Conservation (phyloP, 2,797 vertebrate species). For the Acipenser oxyrinchus region DNA sequence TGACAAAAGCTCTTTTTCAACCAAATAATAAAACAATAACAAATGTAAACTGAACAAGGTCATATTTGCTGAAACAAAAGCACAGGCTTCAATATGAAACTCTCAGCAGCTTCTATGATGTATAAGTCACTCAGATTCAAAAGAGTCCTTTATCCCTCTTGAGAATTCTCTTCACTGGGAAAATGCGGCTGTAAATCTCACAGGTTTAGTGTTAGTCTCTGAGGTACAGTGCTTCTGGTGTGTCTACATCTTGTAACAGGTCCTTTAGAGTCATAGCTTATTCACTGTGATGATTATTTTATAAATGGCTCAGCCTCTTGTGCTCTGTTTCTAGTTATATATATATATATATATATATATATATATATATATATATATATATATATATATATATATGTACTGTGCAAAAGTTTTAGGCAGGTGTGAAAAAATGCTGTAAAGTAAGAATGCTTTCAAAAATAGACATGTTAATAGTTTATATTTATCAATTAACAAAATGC, state of each 20-base stretch:
- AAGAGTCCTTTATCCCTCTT: slow-evolving; percentile 9
- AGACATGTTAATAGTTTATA: too few species aligned
- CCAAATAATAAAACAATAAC: too few species aligned
- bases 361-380: too few species aligned
- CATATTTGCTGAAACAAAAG: not conserved
- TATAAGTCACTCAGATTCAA: slow-evolving; percentile 13
- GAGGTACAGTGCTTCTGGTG: slow-evolving; percentile 31
- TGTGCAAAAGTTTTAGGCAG: too few species aligned
- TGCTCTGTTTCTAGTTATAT: too few species aligned
- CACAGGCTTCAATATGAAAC: not conserved
- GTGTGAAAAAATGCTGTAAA: too few species aligned
- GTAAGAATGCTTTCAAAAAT: too few species aligned
- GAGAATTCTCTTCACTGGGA: slow-evolving; percentile 16
- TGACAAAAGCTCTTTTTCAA: too few species aligned
- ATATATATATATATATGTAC: too few species aligned
- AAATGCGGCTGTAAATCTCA: slow-evolving; percentile 16
- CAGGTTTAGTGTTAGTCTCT: slow-evolving; percentile 17
- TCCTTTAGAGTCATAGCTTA: slow-evolving; percentile 9
- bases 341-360: too few species aligned
- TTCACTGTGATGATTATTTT: slow-evolving; percentile 15
- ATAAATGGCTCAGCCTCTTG: not conserved
- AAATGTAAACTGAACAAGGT: not conserved
- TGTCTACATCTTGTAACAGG: slow-evolving; percentile 42
- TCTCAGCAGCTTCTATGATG: slow-evolving; percentile 6
- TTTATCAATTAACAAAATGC: too few species aligned